Base-by-base conservation (phyloP, 2,113 vertebrate genomes). In the Brachyistius frenatus region DNA sequence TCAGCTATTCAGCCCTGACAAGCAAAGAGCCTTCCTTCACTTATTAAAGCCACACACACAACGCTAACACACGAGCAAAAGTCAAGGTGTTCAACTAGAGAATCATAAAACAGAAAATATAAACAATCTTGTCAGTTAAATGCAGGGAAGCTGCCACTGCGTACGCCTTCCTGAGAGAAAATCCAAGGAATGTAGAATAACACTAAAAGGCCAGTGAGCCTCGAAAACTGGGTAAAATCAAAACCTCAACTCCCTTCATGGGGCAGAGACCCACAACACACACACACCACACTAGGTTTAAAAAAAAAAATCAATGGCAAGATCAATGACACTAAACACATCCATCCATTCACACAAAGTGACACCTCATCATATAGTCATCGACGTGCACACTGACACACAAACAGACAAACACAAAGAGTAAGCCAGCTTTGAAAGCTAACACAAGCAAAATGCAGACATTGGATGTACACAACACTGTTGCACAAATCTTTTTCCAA, bases 131-230 rank as follows among this genome's bases (percentile, higher is more conserved):
- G 16, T 75, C 33, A 62, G 57, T 14, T 6, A 52, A 35, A 47
- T 11, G 16, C 58, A 78, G 56, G 32, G 60, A 62, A 63, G 67
- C 47, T 35, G 37, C 30, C n/a, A 64, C 52, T 50, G 56, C 4
- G 1, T 30, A 60, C 41, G 65, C 14, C 31, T 69, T 80, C 47
- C 50, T 5, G 15, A 37, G 61, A 72, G 73, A 67, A 63, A 84
- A 74, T 66, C 56, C 15, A 35, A 84, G 76, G 81, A 91, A 91
- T 87, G 87, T 78, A 76, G 56, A 41, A 85, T 86, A 85, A 85
- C 64, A 80, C 46, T 49, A 41, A 66, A 64, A 83, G 44, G 46
- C 49, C 32, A 78, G 64, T 36, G 62, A 58, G 80, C 35, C 56
- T 81, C 37, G 74, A 78, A 74, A 54, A 44, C 62, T 75, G 58